A percentile compares a stretch with the other conserved stretches of the same genome.
Conservation (phyloP, 2,888 invertebrate genomes). For the Malthinus flaveolus region DNA sequence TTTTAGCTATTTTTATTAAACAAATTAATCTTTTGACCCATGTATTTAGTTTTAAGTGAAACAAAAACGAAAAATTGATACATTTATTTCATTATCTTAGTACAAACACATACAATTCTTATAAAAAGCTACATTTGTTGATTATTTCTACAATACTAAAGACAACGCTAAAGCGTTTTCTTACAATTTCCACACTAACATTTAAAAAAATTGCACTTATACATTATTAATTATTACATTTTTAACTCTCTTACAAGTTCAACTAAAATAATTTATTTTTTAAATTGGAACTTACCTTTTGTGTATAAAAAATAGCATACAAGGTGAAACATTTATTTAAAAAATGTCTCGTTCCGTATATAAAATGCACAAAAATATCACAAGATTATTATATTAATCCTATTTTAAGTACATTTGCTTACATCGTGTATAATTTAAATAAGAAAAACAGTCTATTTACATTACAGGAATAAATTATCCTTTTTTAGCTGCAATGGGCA, state of each 20-base stretch:
- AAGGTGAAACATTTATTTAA: too few species aligned
- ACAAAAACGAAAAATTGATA: conserved; percentile 21
- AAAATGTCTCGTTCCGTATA: neutral
- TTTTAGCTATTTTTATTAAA: too few species aligned
- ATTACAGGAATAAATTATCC: too few species aligned
- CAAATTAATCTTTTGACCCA: too few species aligned
- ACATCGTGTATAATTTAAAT: too few species aligned
- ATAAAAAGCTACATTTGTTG: conserved; percentile 19
- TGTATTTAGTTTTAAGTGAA: too few species aligned
- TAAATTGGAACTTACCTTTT: neutral
- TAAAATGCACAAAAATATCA: conserved; percentile 28
- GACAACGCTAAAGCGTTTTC: neutral
- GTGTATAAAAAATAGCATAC: neutral
- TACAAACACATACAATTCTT: conserved; percentile 15
- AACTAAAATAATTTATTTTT: neutral
- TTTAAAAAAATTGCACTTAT: conserved; percentile 8
- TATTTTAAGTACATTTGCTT: conserved; percentile 5
- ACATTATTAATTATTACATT: neutral
- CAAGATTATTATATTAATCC: conserved; percentile 20
- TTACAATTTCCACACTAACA: too few species aligned
- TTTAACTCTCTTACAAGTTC: neutral
- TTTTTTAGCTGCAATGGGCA: too few species aligned
- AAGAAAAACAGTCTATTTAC: too few species aligned
- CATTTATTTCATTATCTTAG: conserved; percentile 30
- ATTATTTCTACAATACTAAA: conserved; percentile 15